Conservation (phyloP, 2,113 vertebrate species). For the Xyliphius kryptos region DNA sequence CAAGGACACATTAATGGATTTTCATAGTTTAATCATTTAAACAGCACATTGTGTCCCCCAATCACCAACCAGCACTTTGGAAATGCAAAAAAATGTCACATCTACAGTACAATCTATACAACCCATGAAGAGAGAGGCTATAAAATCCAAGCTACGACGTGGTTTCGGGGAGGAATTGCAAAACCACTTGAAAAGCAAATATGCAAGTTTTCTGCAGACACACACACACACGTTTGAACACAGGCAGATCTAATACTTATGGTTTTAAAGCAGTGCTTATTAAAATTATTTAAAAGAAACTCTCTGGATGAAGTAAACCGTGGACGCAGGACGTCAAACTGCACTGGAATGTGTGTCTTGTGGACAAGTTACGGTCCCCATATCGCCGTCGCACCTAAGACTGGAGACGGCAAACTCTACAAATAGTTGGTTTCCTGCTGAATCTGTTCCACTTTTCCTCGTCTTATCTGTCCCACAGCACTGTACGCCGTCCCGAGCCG, state of each 20-base stretch:
- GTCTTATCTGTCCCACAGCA: neutral
- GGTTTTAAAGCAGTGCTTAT: slow-evolving; percentile 35
- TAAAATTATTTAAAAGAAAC: too few relatives aligned
- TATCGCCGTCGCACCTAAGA: too few relatives aligned
- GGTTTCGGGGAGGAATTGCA: slow-evolving; percentile 42
- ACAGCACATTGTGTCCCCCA: too few relatives aligned
- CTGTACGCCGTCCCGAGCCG: neutral
- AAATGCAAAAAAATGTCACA: too few relatives aligned
- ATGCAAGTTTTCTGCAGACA: slow-evolving; percentile 43
- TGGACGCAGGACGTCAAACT: neutral
- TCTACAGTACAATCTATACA: slow-evolving; percentile 5
- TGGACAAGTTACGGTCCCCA: neutral
- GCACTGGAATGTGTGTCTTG: slow-evolving; percentile 10
- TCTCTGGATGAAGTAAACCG: too few relatives aligned
- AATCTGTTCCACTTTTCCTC: too few relatives aligned
- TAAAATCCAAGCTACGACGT: slow-evolving; percentile 29
- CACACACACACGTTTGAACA: slow-evolving; percentile 46
- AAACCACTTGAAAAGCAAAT: slow-evolving; percentile 34
- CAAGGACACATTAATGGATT: too few relatives aligned
- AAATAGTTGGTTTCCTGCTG: too few relatives aligned
- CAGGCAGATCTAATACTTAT: slow-evolving; percentile 44
- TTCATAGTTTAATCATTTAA: too few relatives aligned
- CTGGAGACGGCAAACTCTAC: too few relatives aligned
- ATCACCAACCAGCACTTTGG: too few relatives aligned
- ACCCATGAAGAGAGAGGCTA: slow-evolving; percentile 40